These are phyloP conservation scores for Caenorhabditis tropicalis DNA, from an alignment of 1,140 invertebrate species.

Conservation along the genomic window DNA sequence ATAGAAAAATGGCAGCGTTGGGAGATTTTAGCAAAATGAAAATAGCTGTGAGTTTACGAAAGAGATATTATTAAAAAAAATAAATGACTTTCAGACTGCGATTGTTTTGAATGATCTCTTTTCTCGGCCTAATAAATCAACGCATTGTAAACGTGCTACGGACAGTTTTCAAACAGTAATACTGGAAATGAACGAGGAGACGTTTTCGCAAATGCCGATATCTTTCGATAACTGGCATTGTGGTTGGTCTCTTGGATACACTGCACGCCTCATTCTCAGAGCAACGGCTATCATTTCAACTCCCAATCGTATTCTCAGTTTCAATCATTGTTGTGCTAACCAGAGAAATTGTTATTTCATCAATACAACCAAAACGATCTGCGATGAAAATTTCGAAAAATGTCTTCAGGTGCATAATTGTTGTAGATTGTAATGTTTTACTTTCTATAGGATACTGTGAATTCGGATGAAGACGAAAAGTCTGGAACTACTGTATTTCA, in stretches of 20 bases:
- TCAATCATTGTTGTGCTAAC: neutral
- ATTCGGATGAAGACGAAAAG: too few relatives aligned
- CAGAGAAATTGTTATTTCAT: neutral
- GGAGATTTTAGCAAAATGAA: neutral
- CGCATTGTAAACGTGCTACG: too few relatives aligned
- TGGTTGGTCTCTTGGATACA: neutral
- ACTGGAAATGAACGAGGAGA: neutral
- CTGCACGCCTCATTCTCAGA: neutral
- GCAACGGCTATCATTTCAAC: neutral
- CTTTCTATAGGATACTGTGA: too few relatives aligned
- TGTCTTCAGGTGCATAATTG: neutral
- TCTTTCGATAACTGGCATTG: neutral
- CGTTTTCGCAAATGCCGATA: neutral
- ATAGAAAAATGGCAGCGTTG: too few relatives aligned
- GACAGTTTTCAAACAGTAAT: neutral
- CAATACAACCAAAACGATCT: neutral
- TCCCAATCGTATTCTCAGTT: neutral
- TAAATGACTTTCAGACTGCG: neutral
- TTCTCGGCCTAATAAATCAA: too few relatives aligned
- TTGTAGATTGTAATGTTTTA: neutral
- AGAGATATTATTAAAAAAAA: neutral
- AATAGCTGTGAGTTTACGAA: neutral
- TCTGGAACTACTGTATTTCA: too few relatives aligned
- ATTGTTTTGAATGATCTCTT: too few relatives aligned
- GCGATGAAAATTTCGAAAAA: neutral